Conservation (phyloP, 2,797 vertebrate genomes). For the Bradypodion pumilum region DNA sequence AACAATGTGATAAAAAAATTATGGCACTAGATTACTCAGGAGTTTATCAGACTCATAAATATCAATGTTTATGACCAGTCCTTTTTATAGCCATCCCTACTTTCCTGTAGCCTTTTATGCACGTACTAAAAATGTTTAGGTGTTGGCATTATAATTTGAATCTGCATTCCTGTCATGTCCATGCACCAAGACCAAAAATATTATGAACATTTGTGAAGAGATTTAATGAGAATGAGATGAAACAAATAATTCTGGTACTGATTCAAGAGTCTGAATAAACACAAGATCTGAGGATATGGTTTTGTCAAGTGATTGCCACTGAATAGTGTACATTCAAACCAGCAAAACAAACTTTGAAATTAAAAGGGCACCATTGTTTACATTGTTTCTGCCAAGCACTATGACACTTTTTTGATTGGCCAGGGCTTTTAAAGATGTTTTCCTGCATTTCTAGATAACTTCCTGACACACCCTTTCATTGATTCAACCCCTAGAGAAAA, state of each 20-base stretch:
- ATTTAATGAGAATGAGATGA: not conserved
- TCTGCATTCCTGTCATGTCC: not conserved
- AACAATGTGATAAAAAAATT: conserved; percentile 6
- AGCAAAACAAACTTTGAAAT: not conserved
- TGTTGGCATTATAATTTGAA: no score
- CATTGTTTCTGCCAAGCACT: not conserved
- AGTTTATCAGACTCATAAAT: not conserved
- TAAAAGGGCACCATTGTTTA: not conserved
- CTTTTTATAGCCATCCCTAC: not conserved
- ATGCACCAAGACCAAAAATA: not conserved
- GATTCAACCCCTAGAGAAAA: not conserved
- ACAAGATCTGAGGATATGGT: no score
- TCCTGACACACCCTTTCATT: not conserved
- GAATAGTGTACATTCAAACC: not conserved
- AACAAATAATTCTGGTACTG: not conserved
- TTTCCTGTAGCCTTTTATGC: not conserved
- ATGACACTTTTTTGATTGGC: not conserved
- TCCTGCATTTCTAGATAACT: not conserved
- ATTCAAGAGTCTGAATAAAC: not conserved
- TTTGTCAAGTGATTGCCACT: not conserved
- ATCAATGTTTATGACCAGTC: no score
- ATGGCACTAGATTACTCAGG: not conserved
- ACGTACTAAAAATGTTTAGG: not conserved
- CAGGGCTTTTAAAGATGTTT: not conserved
- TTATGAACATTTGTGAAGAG: not conserved